These are phyloP conservation scores for Oryzaephilus surinamensis DNA, from an alignment of 1,140 invertebrate genomes.

Conservation along the genomic window DNA sequence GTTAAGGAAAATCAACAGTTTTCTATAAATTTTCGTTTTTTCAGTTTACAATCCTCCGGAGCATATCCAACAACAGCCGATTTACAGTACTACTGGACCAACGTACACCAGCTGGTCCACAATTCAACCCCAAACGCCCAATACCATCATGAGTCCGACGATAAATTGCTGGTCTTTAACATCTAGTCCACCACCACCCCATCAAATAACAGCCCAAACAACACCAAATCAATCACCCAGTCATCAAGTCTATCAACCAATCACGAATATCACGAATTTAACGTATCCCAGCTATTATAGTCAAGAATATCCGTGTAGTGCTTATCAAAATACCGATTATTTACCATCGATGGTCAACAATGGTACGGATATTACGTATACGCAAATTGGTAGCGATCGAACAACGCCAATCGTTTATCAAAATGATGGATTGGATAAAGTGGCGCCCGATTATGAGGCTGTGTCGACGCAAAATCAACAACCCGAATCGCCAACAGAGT, in stretches of 20 bases:
- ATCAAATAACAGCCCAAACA: constrained; percentile 28
- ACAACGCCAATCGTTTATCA: constrained; percentile 21
- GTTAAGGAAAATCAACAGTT: not conserved
- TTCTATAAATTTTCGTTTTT: too few species aligned
- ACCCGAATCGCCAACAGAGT: constrained; percentile 16
- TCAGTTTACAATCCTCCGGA: constrained; percentile 34
- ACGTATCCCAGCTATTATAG: constrained; percentile 31
- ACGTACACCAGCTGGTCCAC: constrained; percentile 32
- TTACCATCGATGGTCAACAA: constrained; percentile 19
- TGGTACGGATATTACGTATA: constrained; percentile 22
- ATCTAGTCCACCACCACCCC: constrained; percentile 31
- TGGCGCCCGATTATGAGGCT: constrained; percentile 23
- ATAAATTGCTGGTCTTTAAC: constrained; percentile 34
- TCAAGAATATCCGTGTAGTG: constrained; percentile 24
- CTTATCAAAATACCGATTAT: constrained; percentile 32
- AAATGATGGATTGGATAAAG: constrained; percentile 15
- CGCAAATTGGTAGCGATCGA: constrained; percentile 23
- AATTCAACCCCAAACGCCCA: constrained; percentile 28
- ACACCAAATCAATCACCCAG: constrained; percentile 33
- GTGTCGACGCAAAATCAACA: constrained; percentile 10
- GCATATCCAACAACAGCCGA: constrained; percentile 30
- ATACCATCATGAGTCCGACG: constrained; percentile 25
- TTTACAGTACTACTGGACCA: constrained; percentile 21
- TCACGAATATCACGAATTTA: constrained; percentile 32
- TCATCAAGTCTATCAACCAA: constrained; percentile 33